phyloP scores from a whole-genome alignment of 2,888 invertebrate species.

The Theretra japonica region DNA sequence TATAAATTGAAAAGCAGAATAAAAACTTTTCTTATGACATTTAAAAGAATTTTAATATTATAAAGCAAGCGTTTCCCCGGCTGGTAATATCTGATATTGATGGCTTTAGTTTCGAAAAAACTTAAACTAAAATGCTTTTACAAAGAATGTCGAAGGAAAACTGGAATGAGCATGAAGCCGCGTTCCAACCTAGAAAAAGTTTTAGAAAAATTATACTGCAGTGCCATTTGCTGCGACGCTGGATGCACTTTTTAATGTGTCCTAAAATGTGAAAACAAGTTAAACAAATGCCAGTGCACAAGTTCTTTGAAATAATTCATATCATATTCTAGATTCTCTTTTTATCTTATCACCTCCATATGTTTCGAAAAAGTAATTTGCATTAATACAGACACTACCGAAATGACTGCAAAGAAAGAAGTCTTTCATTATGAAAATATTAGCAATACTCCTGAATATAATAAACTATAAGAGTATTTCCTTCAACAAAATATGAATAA shows the following conservation, averaged over 20 bases:
- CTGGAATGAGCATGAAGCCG: not conserved
- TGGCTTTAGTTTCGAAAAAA: constrained; percentile 9
- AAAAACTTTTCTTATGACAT: not conserved
- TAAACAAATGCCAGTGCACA: too few species aligned
- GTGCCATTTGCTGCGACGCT: not conserved
- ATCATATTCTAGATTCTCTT: too few species aligned
- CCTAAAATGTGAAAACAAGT: not conserved
- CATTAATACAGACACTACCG: too few species aligned
- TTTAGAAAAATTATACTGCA: constrained; percentile 13
- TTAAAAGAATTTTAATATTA: not conserved
- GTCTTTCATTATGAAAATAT: too few species aligned
- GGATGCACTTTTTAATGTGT: not conserved
- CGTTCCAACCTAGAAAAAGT: not conserved
- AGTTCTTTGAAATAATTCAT: too few species aligned
- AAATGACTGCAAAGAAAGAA: too few species aligned
- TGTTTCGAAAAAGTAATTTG: too few species aligned
- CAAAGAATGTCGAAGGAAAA: not conserved
- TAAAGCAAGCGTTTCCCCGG: not conserved
- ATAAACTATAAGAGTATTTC: not conserved
- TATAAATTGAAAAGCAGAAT: not conserved
- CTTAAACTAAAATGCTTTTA: not conserved
- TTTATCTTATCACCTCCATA: too few species aligned
- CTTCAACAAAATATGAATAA: not conserved
- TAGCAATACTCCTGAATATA: not conserved
- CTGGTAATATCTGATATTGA: not conserved